Percentiles rank a stretch among this genome's conserved stretches.
phyloP scores from a whole-genome alignment of 2,888 invertebrate genomes.

The Platypus cylindrus region DNA sequence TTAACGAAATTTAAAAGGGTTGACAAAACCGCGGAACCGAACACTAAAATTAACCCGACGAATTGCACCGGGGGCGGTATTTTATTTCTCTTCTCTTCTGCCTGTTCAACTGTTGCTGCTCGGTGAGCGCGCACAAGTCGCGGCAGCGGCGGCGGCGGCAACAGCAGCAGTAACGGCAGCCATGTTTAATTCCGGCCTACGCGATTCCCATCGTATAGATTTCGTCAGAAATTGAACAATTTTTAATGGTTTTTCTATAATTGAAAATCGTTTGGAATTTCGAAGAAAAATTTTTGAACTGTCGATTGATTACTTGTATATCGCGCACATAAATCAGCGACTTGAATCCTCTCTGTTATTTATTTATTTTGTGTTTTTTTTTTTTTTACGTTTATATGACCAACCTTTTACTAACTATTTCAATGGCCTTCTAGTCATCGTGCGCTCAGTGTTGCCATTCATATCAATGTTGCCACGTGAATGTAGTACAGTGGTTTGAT shows the following conservation, averaged over 20 bases:
- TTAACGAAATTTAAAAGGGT: background rate
- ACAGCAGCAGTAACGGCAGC: no score
- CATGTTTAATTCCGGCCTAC: slow-evolving; percentile 15
- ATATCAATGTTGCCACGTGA: slow-evolving; percentile 14
- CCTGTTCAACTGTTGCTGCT: slow-evolving; percentile 14
- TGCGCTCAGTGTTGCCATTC: slow-evolving; percentile 8
- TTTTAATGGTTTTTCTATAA: no score
- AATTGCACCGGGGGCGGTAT: slow-evolving; percentile 10
- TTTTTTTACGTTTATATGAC: slow-evolving; percentile 9
- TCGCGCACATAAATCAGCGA: slow-evolving; percentile 10
- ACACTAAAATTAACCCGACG: slow-evolving; percentile 6
- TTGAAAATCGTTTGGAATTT: no score
- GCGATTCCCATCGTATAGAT: slow-evolving; percentile 11
- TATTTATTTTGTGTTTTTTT: no score
- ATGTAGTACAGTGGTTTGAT: no score
- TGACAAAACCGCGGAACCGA: no score
- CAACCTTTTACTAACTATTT: slow-evolving; percentile 14
- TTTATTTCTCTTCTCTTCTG: no score
- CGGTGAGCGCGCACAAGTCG: slow-evolving; percentile 9
- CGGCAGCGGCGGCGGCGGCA: no score
- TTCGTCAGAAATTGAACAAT: slow-evolving; percentile 10
- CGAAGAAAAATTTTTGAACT: no score
- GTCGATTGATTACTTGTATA: slow-evolving; percentile 6
- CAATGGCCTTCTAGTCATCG: slow-evolving; percentile 13
- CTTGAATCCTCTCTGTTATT: slow-evolving; percentile 2